Percentiles rank a stretch among this genome's conserved stretches.
phyloP scores from a whole-genome alignment of 2,888 invertebrate species.

The Cheilosia variabilis region DNA sequence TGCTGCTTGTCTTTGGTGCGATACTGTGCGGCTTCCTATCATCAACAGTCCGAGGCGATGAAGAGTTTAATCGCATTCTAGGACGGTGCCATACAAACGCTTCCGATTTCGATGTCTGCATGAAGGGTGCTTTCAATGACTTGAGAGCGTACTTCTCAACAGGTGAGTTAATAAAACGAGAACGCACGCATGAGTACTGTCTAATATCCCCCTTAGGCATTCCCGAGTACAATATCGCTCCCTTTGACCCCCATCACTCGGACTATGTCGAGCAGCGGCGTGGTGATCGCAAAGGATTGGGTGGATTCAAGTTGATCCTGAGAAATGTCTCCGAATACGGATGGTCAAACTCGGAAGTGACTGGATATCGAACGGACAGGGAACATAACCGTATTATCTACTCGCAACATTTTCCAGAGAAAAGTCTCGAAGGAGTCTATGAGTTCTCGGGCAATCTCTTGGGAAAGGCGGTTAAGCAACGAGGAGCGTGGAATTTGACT shows the following conservation, averaged over 20 bases:
- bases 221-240: constrained; percentile 88
- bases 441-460: constrained; percentile 87
- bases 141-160: constrained; percentile 89
- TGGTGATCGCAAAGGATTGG: constrained; percentile 86
- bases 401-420: constrained; percentile 93
- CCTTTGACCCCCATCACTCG: constrained; percentile 92
- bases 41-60: constrained; percentile 74
- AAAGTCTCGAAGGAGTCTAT: constrained; percentile 88
- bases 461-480: constrained; percentile 86
- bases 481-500: constrained; percentile 90
- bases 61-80: constrained; percentile 83
- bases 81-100: constrained; percentile 86
- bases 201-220: constrained; percentile 85
- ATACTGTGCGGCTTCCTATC: constrained; percentile 10
- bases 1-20: constrained; percentile 18
- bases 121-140: constrained; percentile 89
- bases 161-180: constrained; percentile 83
- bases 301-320: constrained; percentile 89
- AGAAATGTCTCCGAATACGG: constrained; percentile 90
- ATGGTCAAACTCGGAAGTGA: constrained; percentile 90
- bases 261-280: constrained; percentile 87
- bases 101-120: constrained; percentile 88
- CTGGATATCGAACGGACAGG: constrained; percentile 89
- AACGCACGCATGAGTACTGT: too few relatives aligned
- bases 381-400: constrained; percentile 88